phyloP scores from a whole-genome alignment of 2,113 vertebrate genomes.

The Alligator sinensis region DNA sequence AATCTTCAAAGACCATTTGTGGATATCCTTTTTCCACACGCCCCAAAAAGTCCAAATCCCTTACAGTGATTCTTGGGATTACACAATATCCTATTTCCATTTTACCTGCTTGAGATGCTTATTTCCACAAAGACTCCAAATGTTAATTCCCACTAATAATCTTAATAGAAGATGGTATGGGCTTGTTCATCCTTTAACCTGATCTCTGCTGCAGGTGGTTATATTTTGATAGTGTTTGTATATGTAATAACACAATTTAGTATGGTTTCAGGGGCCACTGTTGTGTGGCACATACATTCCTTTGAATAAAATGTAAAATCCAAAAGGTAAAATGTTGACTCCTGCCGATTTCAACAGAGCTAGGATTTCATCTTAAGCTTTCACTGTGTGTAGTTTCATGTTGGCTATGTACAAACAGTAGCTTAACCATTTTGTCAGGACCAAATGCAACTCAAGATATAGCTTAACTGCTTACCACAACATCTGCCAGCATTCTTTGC shows the following conservation, averaged over 20 bases:
- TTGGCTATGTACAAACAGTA: background rate
- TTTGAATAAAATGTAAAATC: background rate
- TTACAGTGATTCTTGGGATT: background rate
- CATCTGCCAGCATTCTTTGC: background rate
- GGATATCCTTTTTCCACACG: background rate
- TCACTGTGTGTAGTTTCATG: background rate
- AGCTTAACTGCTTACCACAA: too few relatives aligned
- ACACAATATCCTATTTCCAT: accelerated
- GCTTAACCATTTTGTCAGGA: background rate
- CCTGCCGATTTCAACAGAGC: background rate
- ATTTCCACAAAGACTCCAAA: background rate
- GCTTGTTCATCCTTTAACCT: background rate
- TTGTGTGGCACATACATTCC: accelerated
- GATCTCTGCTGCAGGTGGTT: background rate
- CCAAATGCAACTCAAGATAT: background rate
- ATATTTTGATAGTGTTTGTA: accelerated
- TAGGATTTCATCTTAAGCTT: background rate
- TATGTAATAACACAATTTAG: background rate
- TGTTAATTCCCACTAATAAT: background rate
- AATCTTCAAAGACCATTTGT: conserved; percentile 6
- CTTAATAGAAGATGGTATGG: background rate
- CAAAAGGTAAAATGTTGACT: too few relatives aligned
- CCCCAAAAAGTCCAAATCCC: background rate
- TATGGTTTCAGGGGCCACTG: background rate
- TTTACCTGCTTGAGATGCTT: background rate